Evolutionary conservation across 2,113 vertebrate species (phyloP).

Genomic region (Siniperca chuatsi): DNA sequence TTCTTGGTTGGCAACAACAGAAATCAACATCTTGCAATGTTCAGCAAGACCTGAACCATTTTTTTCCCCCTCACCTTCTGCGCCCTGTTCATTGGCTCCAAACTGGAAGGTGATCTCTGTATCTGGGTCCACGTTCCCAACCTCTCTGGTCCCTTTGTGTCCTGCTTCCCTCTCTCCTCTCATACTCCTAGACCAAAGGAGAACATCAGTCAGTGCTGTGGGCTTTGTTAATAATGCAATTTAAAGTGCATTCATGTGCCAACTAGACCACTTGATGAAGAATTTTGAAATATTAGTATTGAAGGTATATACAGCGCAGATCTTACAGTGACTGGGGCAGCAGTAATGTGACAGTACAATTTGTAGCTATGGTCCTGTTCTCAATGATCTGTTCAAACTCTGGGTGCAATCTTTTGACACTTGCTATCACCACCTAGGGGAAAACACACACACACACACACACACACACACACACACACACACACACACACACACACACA

Average conservation of each 20-base stretch:
- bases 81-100: conserved; percentile 51
- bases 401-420: conserved; percentile 64
- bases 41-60: neutral
- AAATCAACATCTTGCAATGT: conserved; percentile 25
- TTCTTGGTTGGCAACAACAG: conserved; percentile 13
- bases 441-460: neutral
- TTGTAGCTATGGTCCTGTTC: conserved; percentile 76
- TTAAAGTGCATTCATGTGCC: neutral
- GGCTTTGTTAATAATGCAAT: neutral
- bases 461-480: neutral
- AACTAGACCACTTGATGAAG: neutral
- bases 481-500: too few relatives aligned
- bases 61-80: conserved; percentile 52
- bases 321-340: conserved; percentile 79
- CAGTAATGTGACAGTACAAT: conserved; percentile 78
- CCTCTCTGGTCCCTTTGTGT: conserved; percentile 70
- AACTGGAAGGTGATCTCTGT: conserved; percentile 83
- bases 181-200: conserved; percentile 62
- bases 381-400: conserved; percentile 79
- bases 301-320: neutral
- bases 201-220: conserved; percentile 23
- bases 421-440: conserved; percentile 76
- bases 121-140: conserved; percentile 77
- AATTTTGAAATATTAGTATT: neutral
- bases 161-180: conserved; percentile 76